Evolutionary conservation across 2,888 invertebrate genomes (phyloP).

Genomic region (Tribolium freemani): DNA sequence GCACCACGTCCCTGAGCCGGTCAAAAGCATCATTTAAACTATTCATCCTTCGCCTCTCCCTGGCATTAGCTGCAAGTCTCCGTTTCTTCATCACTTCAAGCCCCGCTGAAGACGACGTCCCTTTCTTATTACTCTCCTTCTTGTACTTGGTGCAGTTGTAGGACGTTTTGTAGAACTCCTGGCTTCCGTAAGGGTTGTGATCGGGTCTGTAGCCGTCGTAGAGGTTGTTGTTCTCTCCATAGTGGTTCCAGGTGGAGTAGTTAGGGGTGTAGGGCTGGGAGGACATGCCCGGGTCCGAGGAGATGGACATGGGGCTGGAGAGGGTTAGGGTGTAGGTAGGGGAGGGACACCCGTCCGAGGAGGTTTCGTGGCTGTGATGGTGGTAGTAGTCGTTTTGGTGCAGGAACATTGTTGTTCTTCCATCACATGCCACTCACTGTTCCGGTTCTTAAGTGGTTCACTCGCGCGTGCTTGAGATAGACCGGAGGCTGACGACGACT

Average conservation of each 20-base stretch:
- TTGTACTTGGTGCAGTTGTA: slow-evolving; percentile 46
- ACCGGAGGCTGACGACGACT: slow-evolving; percentile 46
- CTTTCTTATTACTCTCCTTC: slow-evolving; percentile 46
- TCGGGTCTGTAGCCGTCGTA: slow-evolving; percentile 61
- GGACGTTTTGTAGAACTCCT: slow-evolving; percentile 55
- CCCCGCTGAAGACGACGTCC: slow-evolving; percentile 54
- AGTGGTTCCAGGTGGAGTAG: slow-evolving; percentile 59
- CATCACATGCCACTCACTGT: slow-evolving; percentile 35
- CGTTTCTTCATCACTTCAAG: slow-evolving; percentile 71
- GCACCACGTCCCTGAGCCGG: slow-evolving; percentile 78
- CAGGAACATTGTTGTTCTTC: slow-evolving; percentile 54
- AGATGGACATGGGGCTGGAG: slow-evolving; percentile 59
- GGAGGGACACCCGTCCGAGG: slow-evolving; percentile 63
- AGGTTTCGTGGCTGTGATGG: slow-evolving; percentile 55
- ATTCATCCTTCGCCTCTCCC: slow-evolving; percentile 82
- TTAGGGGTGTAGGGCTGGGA: slow-evolving; percentile 66
- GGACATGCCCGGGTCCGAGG: slow-evolving; percentile 65
- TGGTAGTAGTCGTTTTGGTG: slow-evolving; percentile 53
- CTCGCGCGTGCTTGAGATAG: slow-evolving; percentile 31
- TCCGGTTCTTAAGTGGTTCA: slow-evolving; percentile 47
- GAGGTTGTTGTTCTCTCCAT: slow-evolving; percentile 65
- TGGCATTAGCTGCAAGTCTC: slow-evolving; percentile 79
- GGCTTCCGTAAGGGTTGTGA: slow-evolving; percentile 51
- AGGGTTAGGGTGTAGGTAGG: slow-evolving; percentile 61
- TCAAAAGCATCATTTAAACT: slow-evolving; percentile 83